Percentiles rank a stretch among this genome's conserved stretches.
These are phyloP conservation scores for Pseudochirops cupreus DNA, from an alignment of 2,797 vertebrate species.

Conservation along the genomic window DNA sequence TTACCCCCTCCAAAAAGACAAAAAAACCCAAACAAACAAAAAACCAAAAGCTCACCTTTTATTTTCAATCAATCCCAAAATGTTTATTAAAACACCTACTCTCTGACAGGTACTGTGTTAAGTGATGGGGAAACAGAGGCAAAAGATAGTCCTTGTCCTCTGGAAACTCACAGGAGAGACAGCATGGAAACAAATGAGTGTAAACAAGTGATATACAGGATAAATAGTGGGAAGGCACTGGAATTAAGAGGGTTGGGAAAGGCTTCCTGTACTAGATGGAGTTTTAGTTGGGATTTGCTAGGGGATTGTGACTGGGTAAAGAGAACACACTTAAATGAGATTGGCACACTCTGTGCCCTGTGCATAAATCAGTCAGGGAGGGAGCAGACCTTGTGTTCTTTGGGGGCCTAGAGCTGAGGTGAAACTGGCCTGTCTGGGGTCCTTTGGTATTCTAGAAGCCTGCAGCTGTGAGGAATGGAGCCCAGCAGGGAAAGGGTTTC, in stretches of 20 bases:
- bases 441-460: slow-evolving; percentile 10
- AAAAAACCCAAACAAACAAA: too few species aligned
- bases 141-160: neutral
- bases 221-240: neutral
- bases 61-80: neutral
- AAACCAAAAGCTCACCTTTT: neutral
- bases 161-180: neutral
- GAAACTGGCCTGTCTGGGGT: neutral
- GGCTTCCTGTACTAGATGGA: neutral
- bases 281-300: neutral
- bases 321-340: slow-evolving; percentile 34
- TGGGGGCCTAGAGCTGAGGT: neutral
- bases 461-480: neutral
- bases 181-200: neutral
- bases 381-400: slow-evolving; percentile 18
- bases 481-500: slow-evolving; percentile 38
- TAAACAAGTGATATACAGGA: neutral
- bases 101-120: neutral
- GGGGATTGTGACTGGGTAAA: slow-evolving; percentile 34
- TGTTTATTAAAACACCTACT: neutral
- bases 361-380: slow-evolving; percentile 11
- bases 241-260: neutral
- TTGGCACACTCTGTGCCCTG: neutral
- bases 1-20: too few species aligned
- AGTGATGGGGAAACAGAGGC: neutral